phyloP scores from a whole-genome alignment of 2,113 vertebrate species.

The Caranx ignobilis region DNA sequence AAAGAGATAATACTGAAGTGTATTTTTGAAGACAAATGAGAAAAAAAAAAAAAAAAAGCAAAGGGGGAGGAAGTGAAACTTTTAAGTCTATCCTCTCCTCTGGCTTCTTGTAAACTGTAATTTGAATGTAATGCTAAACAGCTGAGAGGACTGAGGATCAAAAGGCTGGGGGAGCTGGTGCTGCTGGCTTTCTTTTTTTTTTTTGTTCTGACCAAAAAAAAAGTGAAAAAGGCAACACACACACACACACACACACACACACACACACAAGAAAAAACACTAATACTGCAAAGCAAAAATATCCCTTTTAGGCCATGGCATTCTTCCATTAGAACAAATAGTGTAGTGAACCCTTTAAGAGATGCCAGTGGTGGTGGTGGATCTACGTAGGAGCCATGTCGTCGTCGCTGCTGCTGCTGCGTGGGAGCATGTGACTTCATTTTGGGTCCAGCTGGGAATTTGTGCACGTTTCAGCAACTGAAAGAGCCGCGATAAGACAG shows the following conservation, averaged over 20 bases:
- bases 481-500: conserved; percentile 61
- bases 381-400: conserved; percentile 14
- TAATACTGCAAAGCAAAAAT: conserved; percentile 78
- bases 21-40: conserved; percentile 45
- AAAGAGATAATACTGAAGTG: conserved; percentile 81
- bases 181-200: conserved; percentile 30
- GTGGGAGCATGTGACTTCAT: conserved; percentile 37
- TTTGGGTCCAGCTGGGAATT: conserved; percentile 50
- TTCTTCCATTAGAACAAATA: conserved; percentile 55
- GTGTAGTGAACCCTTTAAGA: conserved; percentile 29
- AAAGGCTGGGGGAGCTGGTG: conserved; percentile 50
- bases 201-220: conserved; percentile 58
- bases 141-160: conserved; percentile 76
- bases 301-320: conserved; percentile 79
- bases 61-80: conserved; percentile 60
- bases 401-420: not conserved
- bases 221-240: conserved; percentile 66
- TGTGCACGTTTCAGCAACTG: conserved; percentile 51
- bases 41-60: conserved; percentile 13
- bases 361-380: not conserved
- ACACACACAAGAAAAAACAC: conserved; percentile 58
- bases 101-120: conserved; percentile 85
- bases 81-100: conserved; percentile 77
- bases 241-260: conserved; percentile 47
- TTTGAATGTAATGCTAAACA: conserved; percentile 83